Evolutionary conservation across 1,140 invertebrate genomes (phyloP), one percentile per base, ranked within the genome.

Genomic region (Trichogramma pretiosum): DNA sequence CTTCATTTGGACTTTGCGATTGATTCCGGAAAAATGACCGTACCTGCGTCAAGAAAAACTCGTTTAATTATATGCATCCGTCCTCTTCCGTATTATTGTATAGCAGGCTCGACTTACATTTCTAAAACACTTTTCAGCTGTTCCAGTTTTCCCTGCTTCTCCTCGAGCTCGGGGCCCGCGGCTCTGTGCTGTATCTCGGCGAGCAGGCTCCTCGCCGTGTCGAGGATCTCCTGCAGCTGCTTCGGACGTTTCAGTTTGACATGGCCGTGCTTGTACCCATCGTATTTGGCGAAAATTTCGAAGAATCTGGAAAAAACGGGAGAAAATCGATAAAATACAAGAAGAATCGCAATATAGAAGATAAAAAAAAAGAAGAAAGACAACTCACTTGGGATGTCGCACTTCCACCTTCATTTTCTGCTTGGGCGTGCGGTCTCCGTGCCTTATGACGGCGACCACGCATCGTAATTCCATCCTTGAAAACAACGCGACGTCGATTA

Each of bases 361-460:
- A 8, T 36, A 42, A 40, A 37, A 39, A 46, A 35, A 28, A 35
- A 36, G 38, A 19, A 45, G 10, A 37, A 16, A 37, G 30, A 5
- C 4, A 37, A 74, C 77, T 77, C 72, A 96, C 86, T 94, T 95
- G 22, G 85, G 89, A 80, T 99, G 93, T 47, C 93, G 80, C n/a
- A 99, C 95, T 79, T 98, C 94, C 58, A 99, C 93, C 74, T 99
- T 99, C 95, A 99, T 99, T 74, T 99, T 99, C 72, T 99, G 97
- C 70, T 99, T 99, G 0, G 97, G 97, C 10, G 96, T 99, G 58
- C 97, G 75, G 70, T 99, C 97, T 1, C 96, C 97, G 63, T 99
- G 97, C 55, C 97, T 72, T 42, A 99, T 98, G 1, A 99, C 89
- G n/a, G 89, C 95, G 21, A 98, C 91, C 1, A 98, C 95, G 72